These are phyloP conservation scores for Vireo altiloquus DNA, from an alignment of 2,113 vertebrate species.

Conservation along the genomic window DNA sequence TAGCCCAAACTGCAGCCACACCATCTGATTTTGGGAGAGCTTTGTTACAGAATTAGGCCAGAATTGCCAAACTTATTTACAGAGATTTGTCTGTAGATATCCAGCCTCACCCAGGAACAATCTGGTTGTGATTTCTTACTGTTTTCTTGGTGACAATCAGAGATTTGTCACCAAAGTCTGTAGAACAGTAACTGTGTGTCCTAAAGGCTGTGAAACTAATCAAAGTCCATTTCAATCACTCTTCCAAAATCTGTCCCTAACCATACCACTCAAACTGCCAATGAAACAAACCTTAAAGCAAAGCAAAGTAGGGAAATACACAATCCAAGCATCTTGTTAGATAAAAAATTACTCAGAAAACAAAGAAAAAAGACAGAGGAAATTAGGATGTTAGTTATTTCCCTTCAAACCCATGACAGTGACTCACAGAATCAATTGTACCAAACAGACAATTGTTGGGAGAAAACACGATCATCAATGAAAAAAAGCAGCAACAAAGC, in stretches of 20 bases:
- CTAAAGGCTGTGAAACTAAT: neutral
- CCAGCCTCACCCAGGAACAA: neutral
- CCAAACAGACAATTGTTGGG: slow-evolving; percentile 25
- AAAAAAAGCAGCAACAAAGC: slow-evolving; percentile 47
- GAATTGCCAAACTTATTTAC: neutral
- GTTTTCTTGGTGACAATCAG: neutral
- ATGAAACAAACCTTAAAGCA: neutral
- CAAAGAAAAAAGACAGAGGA: neutral
- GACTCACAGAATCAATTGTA: slow-evolving; percentile 54
- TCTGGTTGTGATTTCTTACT: neutral
- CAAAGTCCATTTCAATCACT: neutral
- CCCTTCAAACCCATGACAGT: slow-evolving; percentile 36
- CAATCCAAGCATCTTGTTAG: neutral
- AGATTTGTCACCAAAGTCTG: neutral
- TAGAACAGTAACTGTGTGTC: neutral
- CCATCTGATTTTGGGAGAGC: neutral
- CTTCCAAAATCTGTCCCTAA: neutral
- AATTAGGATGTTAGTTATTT: neutral
- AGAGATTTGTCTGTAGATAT: neutral
- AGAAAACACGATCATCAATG: slow-evolving; percentile 28
- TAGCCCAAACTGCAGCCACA: neutral
- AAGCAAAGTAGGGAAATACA: neutral
- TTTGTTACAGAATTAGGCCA: neutral
- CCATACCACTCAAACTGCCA: neutral
- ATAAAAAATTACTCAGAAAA: neutral